Base-by-base conservation (phyloP, 2,797 vertebrate species). In the Orestias chungarensis region DNA sequence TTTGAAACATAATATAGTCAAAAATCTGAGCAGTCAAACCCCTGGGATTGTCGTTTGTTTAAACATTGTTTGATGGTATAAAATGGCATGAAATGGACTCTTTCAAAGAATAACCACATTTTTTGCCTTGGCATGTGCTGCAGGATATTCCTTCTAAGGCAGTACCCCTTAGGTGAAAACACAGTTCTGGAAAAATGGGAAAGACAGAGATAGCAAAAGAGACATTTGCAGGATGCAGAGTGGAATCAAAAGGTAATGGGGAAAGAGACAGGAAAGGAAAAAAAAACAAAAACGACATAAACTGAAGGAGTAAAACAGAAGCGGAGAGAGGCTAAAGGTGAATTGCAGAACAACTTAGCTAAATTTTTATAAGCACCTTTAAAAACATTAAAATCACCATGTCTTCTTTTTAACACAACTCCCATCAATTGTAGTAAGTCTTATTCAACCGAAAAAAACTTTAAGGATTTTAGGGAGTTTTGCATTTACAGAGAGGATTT, bases 81-180 rank as follows among this genome's bases (percentile, higher is more conserved):
- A 71, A 84, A 75, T 88, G 71, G 81, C 79, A 85, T 85, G 74
- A 90, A 91, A 90, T 85, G 73, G 81, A 84, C 81, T 82, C 85
- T 88, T 84, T 87, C 75, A 91, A 86, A 82, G 86, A 89, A 88
- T 82, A 85, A 88, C 88, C 88, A 70, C 90, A 87, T 49, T 79
- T n/a, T 76, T 85, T 74, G 83, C 66, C 71, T 88, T 88, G 87
- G 88, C 83, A 72, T 52, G 69, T 11, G 49, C 70, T 25, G 49
- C 70, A 66, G 66, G 82, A 88, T 87, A 89, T 91, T 88, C 87
- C 80, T 87, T 82, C 57, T 54, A 72, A 87, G 74, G 78, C 83
- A 84, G 74, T 68, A 81, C 86, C 78, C 82, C 79, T 70, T 25
- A 57, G 85, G 88, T 86, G 83, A 83, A 78, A 82, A 76, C 67